Percentiles rank a stretch among this genome's conserved stretches.
Evolutionary conservation across 2,797 vertebrate species (phyloP).

Genomic region (Urocyon cinereoargenteus): DNA sequence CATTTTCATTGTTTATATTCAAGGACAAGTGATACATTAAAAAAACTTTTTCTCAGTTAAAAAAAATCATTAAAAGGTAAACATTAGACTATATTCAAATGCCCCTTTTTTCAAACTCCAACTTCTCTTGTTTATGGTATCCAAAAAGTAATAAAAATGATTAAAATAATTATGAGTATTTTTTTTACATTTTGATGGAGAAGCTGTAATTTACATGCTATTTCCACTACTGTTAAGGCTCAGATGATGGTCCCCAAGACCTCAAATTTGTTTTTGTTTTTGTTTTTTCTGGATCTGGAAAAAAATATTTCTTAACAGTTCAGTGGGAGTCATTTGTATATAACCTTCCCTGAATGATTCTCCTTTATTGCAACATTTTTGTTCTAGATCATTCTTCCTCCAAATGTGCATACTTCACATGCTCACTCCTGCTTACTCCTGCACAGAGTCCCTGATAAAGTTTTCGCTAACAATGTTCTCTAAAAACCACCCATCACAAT

Average conservation of each 20-base stretch:
- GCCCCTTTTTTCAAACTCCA: not conserved
- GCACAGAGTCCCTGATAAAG: not conserved
- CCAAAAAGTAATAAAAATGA: not conserved
- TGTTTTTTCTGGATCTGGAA: not conserved
- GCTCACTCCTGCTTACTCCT: not conserved
- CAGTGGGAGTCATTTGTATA: not conserved
- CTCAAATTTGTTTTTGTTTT: not conserved
- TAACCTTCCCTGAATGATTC: not conserved
- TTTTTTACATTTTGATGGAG: not conserved
- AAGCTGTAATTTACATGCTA: not conserved
- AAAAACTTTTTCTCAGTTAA: not conserved
- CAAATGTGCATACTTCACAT: too few relatives aligned
- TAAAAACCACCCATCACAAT: not conserved
- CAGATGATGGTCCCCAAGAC: not conserved
- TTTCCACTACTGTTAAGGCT: not conserved
- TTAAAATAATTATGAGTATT: not conserved
- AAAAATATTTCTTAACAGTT: not conserved
- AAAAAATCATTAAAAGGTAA: not conserved
- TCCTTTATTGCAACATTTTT: not conserved
- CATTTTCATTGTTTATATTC: not conserved
- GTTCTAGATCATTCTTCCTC: not conserved
- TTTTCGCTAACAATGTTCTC: accelerated
- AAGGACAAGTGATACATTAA: not conserved
- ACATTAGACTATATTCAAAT: not conserved
- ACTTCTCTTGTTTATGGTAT: not conserved